phyloP scores from a whole-genome alignment of 2,113 vertebrate genomes.

The Tamias sibiricus region DNA sequence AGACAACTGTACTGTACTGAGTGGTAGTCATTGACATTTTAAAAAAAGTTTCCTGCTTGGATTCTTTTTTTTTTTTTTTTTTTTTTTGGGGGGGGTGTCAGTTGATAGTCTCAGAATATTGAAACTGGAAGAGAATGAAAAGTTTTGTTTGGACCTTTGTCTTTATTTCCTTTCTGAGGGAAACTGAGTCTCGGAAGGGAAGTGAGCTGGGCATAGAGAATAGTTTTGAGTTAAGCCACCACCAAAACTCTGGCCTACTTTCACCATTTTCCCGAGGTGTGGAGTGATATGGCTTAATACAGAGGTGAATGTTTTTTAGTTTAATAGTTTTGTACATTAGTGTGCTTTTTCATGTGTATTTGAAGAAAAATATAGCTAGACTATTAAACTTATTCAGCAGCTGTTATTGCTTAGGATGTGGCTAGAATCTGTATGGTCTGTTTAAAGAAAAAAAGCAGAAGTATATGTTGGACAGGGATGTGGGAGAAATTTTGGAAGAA shows the following conservation, averaged over 20 bases:
- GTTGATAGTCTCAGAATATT: constrained; percentile 41
- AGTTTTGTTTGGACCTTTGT: not conserved
- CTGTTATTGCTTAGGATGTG: constrained; percentile 21
- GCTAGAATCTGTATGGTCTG: not conserved
- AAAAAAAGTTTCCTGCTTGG: not conserved
- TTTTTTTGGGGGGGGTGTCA: not conserved
- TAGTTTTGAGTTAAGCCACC: not conserved
- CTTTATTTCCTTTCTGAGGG: not conserved
- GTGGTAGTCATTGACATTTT: not conserved
- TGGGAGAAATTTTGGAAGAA: not conserved
- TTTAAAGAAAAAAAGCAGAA: constrained; percentile 55
- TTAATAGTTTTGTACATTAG: not conserved
- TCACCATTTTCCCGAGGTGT: not conserved
- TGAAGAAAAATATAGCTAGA: constrained; percentile 16
- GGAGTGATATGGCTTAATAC: not conserved
- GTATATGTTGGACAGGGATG: constrained; percentile 9
- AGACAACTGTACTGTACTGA: not conserved
- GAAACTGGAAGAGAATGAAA: constrained; percentile 12
- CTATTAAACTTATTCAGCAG: constrained; percentile 4
- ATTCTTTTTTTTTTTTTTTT: constrained; percentile 64
- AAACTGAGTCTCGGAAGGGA: constrained; percentile 32
- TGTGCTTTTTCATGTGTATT: not conserved
- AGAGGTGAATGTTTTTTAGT: constrained; percentile 5
- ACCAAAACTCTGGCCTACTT: not conserved
- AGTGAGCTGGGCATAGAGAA: not conserved